These are phyloP conservation scores for Eretmocerus hayati DNA, from an alignment of 2,888 invertebrate genomes.

Conservation along the genomic window DNA sequence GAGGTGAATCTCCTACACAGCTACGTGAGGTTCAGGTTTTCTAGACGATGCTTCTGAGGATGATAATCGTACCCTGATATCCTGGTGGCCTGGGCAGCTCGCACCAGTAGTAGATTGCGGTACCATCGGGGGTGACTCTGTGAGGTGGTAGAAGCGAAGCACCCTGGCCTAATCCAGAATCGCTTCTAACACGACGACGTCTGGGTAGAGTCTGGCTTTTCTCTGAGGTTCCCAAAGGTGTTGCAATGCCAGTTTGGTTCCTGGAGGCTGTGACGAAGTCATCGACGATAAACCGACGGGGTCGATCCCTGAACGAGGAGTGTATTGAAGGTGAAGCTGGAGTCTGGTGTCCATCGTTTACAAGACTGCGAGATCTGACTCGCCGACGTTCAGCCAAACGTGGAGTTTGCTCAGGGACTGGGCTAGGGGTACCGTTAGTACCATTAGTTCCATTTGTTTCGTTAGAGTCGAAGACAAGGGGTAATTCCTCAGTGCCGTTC, in stretches of 20 bases:
- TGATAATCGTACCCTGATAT: slow-evolving; percentile 48
- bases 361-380: slow-evolving; percentile 24
- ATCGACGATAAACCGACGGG: too few relatives aligned
- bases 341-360: slow-evolving; percentile 28
- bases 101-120: slow-evolving; percentile 82
- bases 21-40: too few relatives aligned
- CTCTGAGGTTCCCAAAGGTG: slow-evolving; percentile 12
- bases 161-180: slow-evolving; percentile 36
- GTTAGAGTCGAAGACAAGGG: slow-evolving; percentile 42
- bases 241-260: slow-evolving; percentile 1
- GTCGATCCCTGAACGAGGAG: too few relatives aligned
- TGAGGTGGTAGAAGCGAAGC: slow-evolving; percentile 57
- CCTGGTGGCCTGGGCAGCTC: slow-evolving; percentile 58
- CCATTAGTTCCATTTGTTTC: slow-evolving; percentile 12
- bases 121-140: slow-evolving; percentile 74
- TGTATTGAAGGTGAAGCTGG: background rate
- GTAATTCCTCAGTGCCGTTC: slow-evolving; percentile 65
- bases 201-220: slow-evolving; percentile 41
- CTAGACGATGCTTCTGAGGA: too few relatives aligned
- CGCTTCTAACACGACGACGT: slow-evolving; percentile 35
- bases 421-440: background rate
- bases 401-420: too few relatives aligned
- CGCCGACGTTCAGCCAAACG: slow-evolving; percentile 16
- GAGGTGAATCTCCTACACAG: too few relatives aligned
- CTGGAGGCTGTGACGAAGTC: background rate